phyloP scores from a whole-genome alignment of 2,888 invertebrate species.

The Drosophila trichaetosa region DNA sequence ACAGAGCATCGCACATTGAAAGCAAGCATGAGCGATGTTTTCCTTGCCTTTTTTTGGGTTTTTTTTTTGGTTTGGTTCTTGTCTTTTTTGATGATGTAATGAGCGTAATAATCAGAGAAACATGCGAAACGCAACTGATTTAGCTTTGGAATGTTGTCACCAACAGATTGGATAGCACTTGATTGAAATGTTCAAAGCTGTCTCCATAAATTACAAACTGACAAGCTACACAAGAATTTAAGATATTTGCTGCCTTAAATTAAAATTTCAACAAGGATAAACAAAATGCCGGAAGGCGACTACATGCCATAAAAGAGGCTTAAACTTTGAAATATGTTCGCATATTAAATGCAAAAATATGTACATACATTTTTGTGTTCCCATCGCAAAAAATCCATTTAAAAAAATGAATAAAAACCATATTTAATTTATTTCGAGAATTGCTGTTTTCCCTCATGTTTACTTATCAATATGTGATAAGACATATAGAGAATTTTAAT shows the following conservation, averaged over 20 bases:
- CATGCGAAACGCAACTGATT: slow-evolving; percentile 56
- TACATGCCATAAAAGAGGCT: background rate
- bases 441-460: background rate
- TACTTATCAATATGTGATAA: background rate
- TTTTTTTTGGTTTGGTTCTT: background rate
- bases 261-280: slow-evolving; percentile 10
- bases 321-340: background rate
- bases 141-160: slow-evolving; percentile 43
- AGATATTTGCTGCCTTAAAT: slow-evolving; percentile 17
- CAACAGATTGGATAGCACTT: slow-evolving; percentile 51
- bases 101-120: slow-evolving; percentile 75
- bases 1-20: slow-evolving; percentile 32
- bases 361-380: background rate
- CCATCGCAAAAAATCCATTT: background rate
- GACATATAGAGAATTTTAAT: background rate
- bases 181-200: slow-evolving; percentile 57
- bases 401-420: background rate
- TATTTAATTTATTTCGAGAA: background rate
- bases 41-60: slow-evolving; percentile 30
- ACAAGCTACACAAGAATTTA: slow-evolving; percentile 34
- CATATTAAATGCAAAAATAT: background rate
- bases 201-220: slow-evolving; percentile 52
- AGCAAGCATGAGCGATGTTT: slow-evolving; percentile 65
- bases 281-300: background rate
- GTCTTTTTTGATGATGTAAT: slow-evolving; percentile 65